Evolutionary conservation across 1,140 invertebrate genomes (phyloP), one percentile per base, ranked within the genome.

Genomic region (Apocrypta bakeri): DNA sequence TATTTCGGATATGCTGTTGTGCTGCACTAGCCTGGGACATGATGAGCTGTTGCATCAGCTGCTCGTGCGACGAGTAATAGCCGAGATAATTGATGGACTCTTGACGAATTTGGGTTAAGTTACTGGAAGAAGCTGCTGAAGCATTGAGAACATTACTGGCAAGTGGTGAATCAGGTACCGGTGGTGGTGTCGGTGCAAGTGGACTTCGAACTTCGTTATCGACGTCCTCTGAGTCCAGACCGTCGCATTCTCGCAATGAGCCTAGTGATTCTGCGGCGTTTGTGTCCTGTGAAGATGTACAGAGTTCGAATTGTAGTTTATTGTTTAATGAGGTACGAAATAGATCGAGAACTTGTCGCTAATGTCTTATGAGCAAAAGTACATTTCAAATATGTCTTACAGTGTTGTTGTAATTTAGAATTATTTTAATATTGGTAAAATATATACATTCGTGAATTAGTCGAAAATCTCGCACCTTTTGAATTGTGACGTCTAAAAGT

Each of bases 31-130:
- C 94, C 86, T 96, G 94, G 24, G 94, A 92, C 82, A 93, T 89
- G 25, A 97, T 94, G 24, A 96, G 90, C 80, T 94, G 91, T 82
- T 96, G 95, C 94, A 96, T 82, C 2, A 95, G 86, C 84, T 96
- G 94, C 85, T 96, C 95, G 85, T 96, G 95, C 0, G 94, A 94
- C 24, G 95, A 96, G 88, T 95, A 96, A 86, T 96, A 96, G 3
- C 95, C 95, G 14, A 96, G 90, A 89, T 96, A 96, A 90, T 95
- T 95, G 2, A 96, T 93, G 14, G 93, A 94, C 88, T 96, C 95
- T 85, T 94, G 94, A 31, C 94, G 93, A 82, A 94, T 92, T 29
- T 91, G 90, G 2, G 88, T 84, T 0, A 90, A 77, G 33, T 91
- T 89, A 0, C 88, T 85, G 4, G 88, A 84, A 1, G 86, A 85